phyloP scores from a whole-genome alignment of 30 jellyfish, hydroid and myxozoan genomes.

The Turritopsis dohrnii region DNA sequence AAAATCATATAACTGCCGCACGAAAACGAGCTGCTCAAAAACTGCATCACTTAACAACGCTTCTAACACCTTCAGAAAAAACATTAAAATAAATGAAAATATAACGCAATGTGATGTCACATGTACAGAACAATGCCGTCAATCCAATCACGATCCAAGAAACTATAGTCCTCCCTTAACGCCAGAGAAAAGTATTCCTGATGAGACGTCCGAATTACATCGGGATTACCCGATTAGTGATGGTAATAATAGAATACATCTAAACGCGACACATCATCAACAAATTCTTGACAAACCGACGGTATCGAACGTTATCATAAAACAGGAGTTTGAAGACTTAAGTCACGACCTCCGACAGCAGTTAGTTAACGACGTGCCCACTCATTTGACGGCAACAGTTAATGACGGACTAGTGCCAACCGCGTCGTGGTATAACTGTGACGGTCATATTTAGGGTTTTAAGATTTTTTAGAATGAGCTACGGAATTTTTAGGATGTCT shows the following conservation, averaged over 20 bases:
- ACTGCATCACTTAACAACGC: not conserved
- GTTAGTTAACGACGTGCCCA: constrained; percentile 12
- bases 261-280: constrained; percentile 12
- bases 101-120: constrained; percentile 56
- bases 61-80: constrained; percentile 12
- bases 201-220: not conserved
- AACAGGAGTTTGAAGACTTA: constrained; percentile 37
- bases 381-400: not conserved
- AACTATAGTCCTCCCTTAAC: constrained; percentile 34
- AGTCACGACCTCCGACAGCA: constrained; percentile 33
- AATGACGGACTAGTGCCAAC: constrained; percentile 9
- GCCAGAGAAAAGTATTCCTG: constrained; percentile 7
- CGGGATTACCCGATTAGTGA: not conserved
- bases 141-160: constrained; percentile 9
- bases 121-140: constrained; percentile 57
- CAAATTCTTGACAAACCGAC: constrained; percentile 27
- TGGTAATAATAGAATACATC: not conserved
- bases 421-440: constrained; percentile 15
- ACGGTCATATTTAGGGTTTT: constrained; percentile 13
- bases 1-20: constrained; percentile 77
- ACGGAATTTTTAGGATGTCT: not conserved
- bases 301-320: constrained; percentile 7
- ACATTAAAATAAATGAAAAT: constrained; percentile 4
- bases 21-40: constrained; percentile 3
- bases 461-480: not conserved